Conservation (phyloP, 2,888 invertebrate species). For the Lucinisca nassula region DNA sequence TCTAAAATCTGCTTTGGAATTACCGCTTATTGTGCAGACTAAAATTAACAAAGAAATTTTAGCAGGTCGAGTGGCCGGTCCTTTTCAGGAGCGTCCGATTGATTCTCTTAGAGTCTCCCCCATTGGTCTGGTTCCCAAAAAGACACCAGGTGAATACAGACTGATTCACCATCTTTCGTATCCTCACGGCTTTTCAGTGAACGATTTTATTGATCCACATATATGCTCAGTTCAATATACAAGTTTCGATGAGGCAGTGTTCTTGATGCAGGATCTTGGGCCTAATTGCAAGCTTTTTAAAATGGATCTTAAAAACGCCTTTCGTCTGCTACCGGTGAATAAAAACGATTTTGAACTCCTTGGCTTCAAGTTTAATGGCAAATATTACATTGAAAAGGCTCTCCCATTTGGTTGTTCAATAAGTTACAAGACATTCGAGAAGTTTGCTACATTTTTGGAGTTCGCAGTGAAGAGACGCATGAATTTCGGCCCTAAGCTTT, state of each 20-base stretch:
- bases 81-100: conserved; percentile 18
- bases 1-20: neutral
- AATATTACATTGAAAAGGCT: too few relatives aligned
- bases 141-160: neutral
- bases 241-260: conserved; percentile 38
- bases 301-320: too few relatives aligned
- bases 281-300: conserved; percentile 30
- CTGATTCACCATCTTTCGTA: conserved; percentile 50
- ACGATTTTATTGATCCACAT: conserved; percentile 25
- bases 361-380: too few relatives aligned
- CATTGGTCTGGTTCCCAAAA: conserved; percentile 42
- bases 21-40: neutral
- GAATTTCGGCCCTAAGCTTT: neutral
- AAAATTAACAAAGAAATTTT: conserved; percentile 39
- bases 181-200: conserved; percentile 29
- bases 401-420: neutral
- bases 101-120: conserved; percentile 32
- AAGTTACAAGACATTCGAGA: neutral
- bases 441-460: too few relatives aligned
- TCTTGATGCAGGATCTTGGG: conserved; percentile 40
- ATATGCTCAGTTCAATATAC: conserved; percentile 23
- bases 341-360: too few relatives aligned
- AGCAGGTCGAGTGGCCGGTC: too few relatives aligned
- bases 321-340: too few relatives aligned
- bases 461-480: neutral